A percentile compares a stretch with the other conserved stretches of the same genome.
Conservation (phyloP, 2,888 invertebrate genomes). For the Priocnemis perturbator region DNA sequence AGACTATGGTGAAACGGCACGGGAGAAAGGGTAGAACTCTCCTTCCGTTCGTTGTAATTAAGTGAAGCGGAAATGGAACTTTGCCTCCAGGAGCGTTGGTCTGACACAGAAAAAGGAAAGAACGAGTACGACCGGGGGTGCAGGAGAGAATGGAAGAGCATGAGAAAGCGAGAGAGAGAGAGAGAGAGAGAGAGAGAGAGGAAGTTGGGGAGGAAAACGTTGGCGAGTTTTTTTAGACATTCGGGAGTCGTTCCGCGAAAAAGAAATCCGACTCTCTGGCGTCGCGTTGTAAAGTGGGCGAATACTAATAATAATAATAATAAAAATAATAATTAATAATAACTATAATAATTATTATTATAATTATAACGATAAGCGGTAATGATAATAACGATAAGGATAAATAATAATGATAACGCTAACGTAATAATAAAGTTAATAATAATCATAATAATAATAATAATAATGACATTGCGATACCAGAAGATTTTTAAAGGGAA, state of each 20-base stretch:
- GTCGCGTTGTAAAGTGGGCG: conserved; percentile 53
- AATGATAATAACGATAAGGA: neutral
- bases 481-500: conserved; percentile 54
- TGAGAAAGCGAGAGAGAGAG: neutral
- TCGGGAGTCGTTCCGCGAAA: neutral
- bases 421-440: conserved; percentile 48
- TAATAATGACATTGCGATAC: conserved; percentile 45
- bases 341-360: conserved; percentile 1
- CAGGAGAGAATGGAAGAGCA: neutral
- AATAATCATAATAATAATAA: conserved; percentile 29
- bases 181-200: conserved; percentile 15
- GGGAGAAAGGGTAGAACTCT: no score
- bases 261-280: conserved; percentile 30
- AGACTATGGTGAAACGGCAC: no score
- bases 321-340: conserved; percentile 6
- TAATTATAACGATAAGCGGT: neutral
- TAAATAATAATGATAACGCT: conserved; percentile 31
- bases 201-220: conserved; percentile 12
- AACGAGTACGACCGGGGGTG: no score
- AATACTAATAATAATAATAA: conserved; percentile 39
- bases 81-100: conserved; percentile 7
- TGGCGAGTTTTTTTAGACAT: neutral
- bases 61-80: neutral
- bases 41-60: conserved; percentile 9
- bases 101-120: neutral